A percentile compares a stretch with the other conserved stretches of the same genome.
These are phyloP conservation scores for Octomys mimax DNA, from an alignment of 2,797 vertebrate species.

Conservation along the genomic window DNA sequence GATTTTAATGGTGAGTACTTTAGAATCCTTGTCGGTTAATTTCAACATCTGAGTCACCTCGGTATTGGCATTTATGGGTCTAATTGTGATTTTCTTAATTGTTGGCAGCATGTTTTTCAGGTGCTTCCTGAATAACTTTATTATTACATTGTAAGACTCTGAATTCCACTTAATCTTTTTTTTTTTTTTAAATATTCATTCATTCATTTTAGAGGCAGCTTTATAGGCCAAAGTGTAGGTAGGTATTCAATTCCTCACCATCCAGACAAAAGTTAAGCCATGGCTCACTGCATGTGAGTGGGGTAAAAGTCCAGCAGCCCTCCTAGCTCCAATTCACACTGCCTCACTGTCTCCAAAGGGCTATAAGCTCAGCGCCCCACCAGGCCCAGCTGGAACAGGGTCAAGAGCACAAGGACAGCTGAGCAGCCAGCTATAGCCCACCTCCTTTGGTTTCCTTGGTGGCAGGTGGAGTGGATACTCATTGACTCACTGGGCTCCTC, in stretches of 20 bases:
- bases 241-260: background rate
- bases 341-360: background rate
- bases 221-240: background rate
- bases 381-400: background rate
- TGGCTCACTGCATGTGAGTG: background rate
- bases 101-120: background rate
- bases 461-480: background rate
- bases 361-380: background rate
- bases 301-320: background rate
- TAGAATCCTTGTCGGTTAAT: slow-evolving; percentile 22
- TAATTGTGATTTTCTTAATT: background rate
- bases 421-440: background rate
- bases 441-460: background rate
- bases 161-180: slow-evolving; percentile 6
- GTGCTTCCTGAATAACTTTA: background rate
- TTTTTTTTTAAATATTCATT: background rate
- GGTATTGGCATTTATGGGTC: background rate
- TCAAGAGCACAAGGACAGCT: background rate
- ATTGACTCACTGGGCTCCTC: background rate
- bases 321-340: background rate
- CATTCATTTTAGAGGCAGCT: background rate
- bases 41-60: slow-evolving; percentile 20
- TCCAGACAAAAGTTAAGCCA: background rate
- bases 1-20: slow-evolving; percentile 24
- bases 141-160: background rate